Base-by-base conservation (phyloP, 2,888 invertebrate genomes). In the Stomorhina lunata region DNA sequence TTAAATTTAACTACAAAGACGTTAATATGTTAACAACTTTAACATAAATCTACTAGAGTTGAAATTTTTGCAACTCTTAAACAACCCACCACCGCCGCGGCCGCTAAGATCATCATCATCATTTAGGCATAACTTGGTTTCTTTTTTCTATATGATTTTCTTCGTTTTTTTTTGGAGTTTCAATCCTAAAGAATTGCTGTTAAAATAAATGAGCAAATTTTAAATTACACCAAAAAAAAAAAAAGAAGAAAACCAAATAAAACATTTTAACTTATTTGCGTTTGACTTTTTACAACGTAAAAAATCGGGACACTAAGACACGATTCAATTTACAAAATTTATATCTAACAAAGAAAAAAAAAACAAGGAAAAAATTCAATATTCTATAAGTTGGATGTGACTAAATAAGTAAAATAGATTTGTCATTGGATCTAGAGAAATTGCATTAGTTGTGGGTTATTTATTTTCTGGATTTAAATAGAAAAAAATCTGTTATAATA, bases 271-370 rank as follows among this genome's bases (percentile, higher is more conserved):
- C 80, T 77, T 63, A 76, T 77, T 83, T 83, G 76, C 63, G 55
- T 72, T 79, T 80, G 61, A 37, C 37, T 34, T 78, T n/a, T 78
- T 71, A 68, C 48, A 84, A 53, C 61, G 66, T 61, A 79, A 25
- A 77, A 77, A 85, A 81, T 85, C 85, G 85, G 80, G 85, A 85
- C 84, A 81, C 72, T 68, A 63, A 81, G 82, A 80, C 85, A 85
- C 85, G 85, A 85, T 85, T 85, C 84, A 85, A 84, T 85, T 84
- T 85, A 78, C 75, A 76, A 83, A 84, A 84, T 80, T 34, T 40
- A n/a, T n/a, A n/a, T 55, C 17, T 29, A 50, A 32, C 32, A 34
- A 29, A 53, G 27, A 27, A 9, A 29, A 66, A 40, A 22, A 68
- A 53, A 40, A 71, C 27, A 45, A 40, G 55, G 43, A 55, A 55